Evolutionary conservation across 2,797 vertebrate species (phyloP).

Genomic region (Apogon hyalosoma): DNA sequence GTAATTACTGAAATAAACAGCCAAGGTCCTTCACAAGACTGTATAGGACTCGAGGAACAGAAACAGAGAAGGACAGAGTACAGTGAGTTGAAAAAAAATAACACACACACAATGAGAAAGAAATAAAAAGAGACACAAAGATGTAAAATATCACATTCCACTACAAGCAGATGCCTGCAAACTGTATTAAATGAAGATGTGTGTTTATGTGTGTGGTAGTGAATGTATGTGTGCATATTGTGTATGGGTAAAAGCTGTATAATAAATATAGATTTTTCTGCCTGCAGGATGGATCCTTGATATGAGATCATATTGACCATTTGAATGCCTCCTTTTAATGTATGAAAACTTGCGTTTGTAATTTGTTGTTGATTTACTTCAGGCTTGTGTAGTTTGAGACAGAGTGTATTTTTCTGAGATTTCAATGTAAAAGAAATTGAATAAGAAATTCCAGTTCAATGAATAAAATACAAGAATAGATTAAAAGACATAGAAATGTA

Average conservation of each 20-base stretch:
- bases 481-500: too few relatives aligned
- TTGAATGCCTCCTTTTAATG: conserved; percentile 75
- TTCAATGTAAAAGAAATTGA: conserved; percentile 8
- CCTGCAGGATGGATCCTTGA: conserved; percentile 65
- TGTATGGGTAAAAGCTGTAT: conserved; percentile 70
- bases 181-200: conserved; percentile 13
- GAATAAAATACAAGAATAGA: too few relatives aligned
- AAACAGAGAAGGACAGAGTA: neutral
- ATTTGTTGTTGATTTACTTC: conserved; percentile 38
- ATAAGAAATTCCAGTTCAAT: neutral
- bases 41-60: neutral
- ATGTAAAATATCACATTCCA: conserved; percentile 24
- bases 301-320: conserved; percentile 82
- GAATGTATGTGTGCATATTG: conserved; percentile 8
- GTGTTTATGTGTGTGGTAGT: neutral
- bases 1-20: neutral
- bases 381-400: neutral
- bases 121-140: conserved; percentile 7
- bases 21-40: neutral
- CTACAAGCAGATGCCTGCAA: conserved; percentile 20
- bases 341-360: conserved; percentile 70
- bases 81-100: neutral
- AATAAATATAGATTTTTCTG: conserved; percentile 84
- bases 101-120: neutral
- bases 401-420: neutral